Base-by-base conservation (phyloP, 2,113 vertebrate species). In the Pelmatolapia mariae region DNA sequence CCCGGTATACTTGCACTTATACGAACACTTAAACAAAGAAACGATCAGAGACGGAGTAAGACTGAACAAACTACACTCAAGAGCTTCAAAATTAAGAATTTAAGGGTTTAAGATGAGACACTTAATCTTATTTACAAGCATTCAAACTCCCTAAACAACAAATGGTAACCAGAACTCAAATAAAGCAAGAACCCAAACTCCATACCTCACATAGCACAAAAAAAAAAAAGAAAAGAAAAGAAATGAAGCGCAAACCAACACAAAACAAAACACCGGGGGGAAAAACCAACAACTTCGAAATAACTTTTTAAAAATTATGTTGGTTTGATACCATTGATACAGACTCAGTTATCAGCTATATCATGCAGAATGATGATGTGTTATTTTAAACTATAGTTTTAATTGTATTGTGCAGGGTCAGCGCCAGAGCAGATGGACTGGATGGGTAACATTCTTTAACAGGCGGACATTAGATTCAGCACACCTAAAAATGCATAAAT, bases 261-360 rank as follows among this genome's bases (percentile, higher is more conserved):
- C 6, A 13, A 24, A 56, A 56, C 0, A 24, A 56, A 56, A 56
- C 12, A 59, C 5, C 0, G 1, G 1, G 26, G 56, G 6, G 18
- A 33, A 61, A 10, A n/a, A 1, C n/a, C 29, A 61, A 61, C 8
- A 61, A 61, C 15, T 61, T 19, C 16, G 3, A 4, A 61, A 61
- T 4, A 61, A 61, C 15, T 61, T 61, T 18, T 0, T 10, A 61
- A 3, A 61, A 31, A 18, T 31, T 31, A 10, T 61, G 15, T 61
- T 61, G 29, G 57, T 61, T 61, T 61, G 29, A 33, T 1, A 61
- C 57, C 29, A 31, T 31, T 61, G 57, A 31, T 61, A 61, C 57
- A 61, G 29, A 4, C 57, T 61, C 57, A 31, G 10, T 61, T 33
- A 33, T 18, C 57, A 61, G 29, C 2, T 15, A 61, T 61, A 19